Base-by-base conservation (phyloP, 2,113 vertebrate species). In the Plotosus lineatus region DNA sequence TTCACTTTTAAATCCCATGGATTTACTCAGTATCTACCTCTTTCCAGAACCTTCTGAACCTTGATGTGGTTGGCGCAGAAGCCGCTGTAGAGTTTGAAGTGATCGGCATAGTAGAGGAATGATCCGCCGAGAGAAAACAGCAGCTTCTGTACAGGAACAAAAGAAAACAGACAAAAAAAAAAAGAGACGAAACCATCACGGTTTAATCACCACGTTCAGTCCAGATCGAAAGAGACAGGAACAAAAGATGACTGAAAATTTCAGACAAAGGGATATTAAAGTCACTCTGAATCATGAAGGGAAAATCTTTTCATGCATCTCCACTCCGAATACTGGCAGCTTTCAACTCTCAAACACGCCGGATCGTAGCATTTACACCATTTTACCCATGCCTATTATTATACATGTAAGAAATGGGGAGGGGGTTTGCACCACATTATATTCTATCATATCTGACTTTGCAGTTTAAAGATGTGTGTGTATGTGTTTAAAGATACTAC, bases 31-130 rank as follows among this genome's bases (percentile, higher is more conserved):
- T 31, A n/a, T 1, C 26, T 94, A 99, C 98, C 98, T 96, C 95
- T 94, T 89, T 98, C 96, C 14, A 99, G 94, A 89, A 99, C 97
- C 89, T 98, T 98, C 91, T 99, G 98, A 79, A 98, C 97, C 91
- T 99, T 99, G 88, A 96, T 98, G 88, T 99, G 98, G 87, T 98
- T 99, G 50, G 98, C 97, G 50, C 97, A 99, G 90, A 98, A 99
- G 71, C 97, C 98, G 21, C 98, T 98, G 92, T 99, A 99, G 51
- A 99, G 94, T 88, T 99, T 99, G 88, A 99, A 99, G 90, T 99
- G 98, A 90, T 99, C 98, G 0, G 98, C 97, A 0, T 99, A 99
- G 90, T 99, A 99, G 36, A 99, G 95, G 85, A 99, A 99, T 0
- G 97, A 99, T 23, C 96, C 96, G 81, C 98, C 98, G 0, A 99